Evolutionary conservation across 1,140 invertebrate species (phyloP).

Genomic region (Drosophila santomea): DNA sequence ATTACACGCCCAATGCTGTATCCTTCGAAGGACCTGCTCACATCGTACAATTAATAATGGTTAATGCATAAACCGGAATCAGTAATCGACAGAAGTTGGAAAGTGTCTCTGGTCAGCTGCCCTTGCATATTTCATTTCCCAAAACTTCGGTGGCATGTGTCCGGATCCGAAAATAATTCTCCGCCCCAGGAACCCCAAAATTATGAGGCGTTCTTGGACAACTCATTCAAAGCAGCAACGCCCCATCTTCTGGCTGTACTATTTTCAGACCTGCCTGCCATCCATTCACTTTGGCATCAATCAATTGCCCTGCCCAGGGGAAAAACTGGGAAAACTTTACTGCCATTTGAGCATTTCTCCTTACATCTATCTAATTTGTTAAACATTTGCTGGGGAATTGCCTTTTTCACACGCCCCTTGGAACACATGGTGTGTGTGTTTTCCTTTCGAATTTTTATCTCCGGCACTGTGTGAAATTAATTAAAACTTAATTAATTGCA

Average conservation of each 20-base stretch:
- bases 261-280: conserved; percentile 32
- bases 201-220: conserved; percentile 32
- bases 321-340: conserved; percentile 46
- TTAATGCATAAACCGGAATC: conserved; percentile 42
- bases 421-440: conserved; percentile 15
- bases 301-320: conserved; percentile 36
- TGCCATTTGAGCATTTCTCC: conserved; percentile 34
- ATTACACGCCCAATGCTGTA: conserved; percentile 10
- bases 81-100: conserved; percentile 11
- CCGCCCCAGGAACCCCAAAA: conserved; percentile 4
- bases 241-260: conserved; percentile 13
- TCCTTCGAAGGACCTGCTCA: not conserved
- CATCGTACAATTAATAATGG: conserved; percentile 34
- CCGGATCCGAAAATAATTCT: conserved; percentile 35
- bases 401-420: conserved; percentile 63
- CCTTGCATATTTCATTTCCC: conserved; percentile 45
- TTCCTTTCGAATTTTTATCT: conserved; percentile 30
- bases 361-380: conserved; percentile 64
- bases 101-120: conserved; percentile 14
- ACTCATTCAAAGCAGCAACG: conserved; percentile 22
- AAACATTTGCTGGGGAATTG: conserved; percentile 50
- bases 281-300: conserved; percentile 56
- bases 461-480: conserved; percentile 64
- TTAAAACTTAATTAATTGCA: conserved; percentile 80
- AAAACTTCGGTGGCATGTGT: conserved; percentile 39